phyloP scores from a whole-genome alignment of 2,113 vertebrate genomes.

The Tylochromis polylepis region DNA sequence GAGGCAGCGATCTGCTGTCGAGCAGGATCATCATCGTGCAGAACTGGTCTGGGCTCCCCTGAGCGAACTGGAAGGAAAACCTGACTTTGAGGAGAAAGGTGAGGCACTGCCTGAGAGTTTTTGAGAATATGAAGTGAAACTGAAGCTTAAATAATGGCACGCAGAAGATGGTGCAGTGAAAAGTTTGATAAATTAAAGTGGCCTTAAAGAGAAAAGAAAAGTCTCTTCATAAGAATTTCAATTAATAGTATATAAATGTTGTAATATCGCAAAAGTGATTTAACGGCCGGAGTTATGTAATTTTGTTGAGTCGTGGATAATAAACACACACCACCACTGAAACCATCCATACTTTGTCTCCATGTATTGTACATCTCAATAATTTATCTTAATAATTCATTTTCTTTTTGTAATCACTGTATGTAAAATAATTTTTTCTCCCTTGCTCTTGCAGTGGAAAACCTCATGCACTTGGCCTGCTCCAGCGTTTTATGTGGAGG shows the following conservation, averaged over 20 bases:
- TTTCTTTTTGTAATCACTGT: background rate
- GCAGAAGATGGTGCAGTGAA: background rate
- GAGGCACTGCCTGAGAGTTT: background rate
- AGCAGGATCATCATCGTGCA: slow-evolving; percentile 82
- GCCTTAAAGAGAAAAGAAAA: background rate
- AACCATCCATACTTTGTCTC: background rate
- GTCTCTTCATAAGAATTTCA: background rate
- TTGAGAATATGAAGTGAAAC: background rate
- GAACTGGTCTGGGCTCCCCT: slow-evolving; percentile 88
- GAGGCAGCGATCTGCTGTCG: slow-evolving; percentile 76
- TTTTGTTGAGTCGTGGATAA: background rate
- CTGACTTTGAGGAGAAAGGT: slow-evolving; percentile 81
- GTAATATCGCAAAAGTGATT: background rate
- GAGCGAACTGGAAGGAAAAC: slow-evolving; percentile 73
- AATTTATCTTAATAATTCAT: background rate
- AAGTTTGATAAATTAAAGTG: background rate
- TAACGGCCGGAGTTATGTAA: background rate
- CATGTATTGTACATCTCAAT: background rate
- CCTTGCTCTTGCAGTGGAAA: slow-evolving; percentile 77
- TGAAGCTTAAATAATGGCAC: background rate
- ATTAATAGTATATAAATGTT: background rate
- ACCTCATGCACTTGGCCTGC: slow-evolving; percentile 90
- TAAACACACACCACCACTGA: background rate
- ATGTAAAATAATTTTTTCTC: background rate
- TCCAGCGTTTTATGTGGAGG: slow-evolving; percentile 90